Percentiles rank a stretch among this genome's conserved stretches.
phyloP scores from a whole-genome alignment of 2,113 vertebrate genomes.

The Sakesphorus luctuosus region DNA sequence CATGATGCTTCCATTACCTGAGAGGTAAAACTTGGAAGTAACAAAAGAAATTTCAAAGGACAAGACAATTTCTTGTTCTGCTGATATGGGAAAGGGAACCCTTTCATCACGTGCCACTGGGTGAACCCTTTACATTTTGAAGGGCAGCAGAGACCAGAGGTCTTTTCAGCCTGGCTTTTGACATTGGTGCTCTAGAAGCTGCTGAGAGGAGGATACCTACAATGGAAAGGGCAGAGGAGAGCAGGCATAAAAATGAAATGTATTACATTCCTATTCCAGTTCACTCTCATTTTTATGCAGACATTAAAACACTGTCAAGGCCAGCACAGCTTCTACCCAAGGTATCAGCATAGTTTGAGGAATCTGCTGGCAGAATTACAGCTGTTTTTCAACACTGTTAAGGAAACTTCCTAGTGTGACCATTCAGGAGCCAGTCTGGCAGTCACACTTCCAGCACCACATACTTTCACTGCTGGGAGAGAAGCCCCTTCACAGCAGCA shows the following conservation, averaged over 20 bases:
- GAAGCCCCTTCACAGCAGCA: fast-evolving
- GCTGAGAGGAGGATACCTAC: not conserved
- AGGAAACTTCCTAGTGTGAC: not conserved
- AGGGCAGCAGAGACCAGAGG: not conserved
- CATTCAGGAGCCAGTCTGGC: fast-evolving
- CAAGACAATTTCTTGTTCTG: not conserved
- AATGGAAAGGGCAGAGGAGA: not conserved
- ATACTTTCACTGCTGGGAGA: not conserved
- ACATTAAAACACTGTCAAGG: not conserved
- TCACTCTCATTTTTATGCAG: not conserved
- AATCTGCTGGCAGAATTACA: not conserved
- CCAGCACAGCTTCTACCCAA: not conserved
- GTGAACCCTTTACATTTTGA: not conserved
- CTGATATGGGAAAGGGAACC: not conserved
- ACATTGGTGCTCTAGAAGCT: not conserved
- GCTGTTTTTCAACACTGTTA: not conserved
- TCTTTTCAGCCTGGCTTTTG: not conserved
- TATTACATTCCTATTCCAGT: not conserved
- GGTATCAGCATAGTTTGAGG: not conserved
- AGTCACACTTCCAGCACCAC: not conserved
- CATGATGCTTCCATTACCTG: not conserved
- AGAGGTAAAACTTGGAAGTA: not conserved
- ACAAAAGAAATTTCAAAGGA: not conserved
- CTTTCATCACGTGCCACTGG: not conserved
- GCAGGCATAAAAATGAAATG: not conserved